Evolutionary conservation across 2,113 vertebrate genomes (phyloP), one percentile per base, ranked within the genome.

Genomic region (Muscicapa adusta): DNA sequence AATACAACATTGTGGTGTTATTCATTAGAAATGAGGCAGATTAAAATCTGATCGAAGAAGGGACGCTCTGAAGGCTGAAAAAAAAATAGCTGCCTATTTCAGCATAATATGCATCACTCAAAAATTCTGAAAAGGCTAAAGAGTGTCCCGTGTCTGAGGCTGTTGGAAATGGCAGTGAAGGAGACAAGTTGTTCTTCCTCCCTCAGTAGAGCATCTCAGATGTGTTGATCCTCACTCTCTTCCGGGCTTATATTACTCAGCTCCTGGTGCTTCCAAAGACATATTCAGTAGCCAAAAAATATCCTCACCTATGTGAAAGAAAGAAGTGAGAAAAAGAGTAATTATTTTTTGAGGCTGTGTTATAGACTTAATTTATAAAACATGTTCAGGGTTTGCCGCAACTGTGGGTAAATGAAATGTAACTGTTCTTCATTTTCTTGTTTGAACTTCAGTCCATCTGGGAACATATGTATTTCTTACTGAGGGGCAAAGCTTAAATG

Each of bases 1-100:
- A 76, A 79, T 95, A 88, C 90, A 91, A 66, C 88, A 58, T 28
- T 58, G 71, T 79, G 53, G 36, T 94, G 75, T 85, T 94, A 93
- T 85, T 95, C 92, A 90, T 96, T 95, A 95, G 92, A 88, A 96
- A 90, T 73, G 50, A 92, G 67, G 77, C 63, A 78, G 89, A 90
- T 96, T 96, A 93, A 94, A 93, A 91, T 85, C 88, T 63, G 68
- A 91, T 88, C 79, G 84, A 72, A 91, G 45, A 76, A 91, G 33
- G 31, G 34, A 93, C 56, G 40, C 31, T 85, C 58, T 76, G 50
- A 70, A 79, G 48, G 58, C 62, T 4, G 34, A n/a, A 62, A 87
- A 62, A 87, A 77, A 79, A 63, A 68, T 4, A 78, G 24, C 85
- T 88, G 40, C 74, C 54, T 70, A 54, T 91, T 95, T 42, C 58